These are phyloP conservation scores for Orchesella cincta DNA, from an alignment of 1,140 invertebrate genomes.

Conservation along the genomic window DNA sequence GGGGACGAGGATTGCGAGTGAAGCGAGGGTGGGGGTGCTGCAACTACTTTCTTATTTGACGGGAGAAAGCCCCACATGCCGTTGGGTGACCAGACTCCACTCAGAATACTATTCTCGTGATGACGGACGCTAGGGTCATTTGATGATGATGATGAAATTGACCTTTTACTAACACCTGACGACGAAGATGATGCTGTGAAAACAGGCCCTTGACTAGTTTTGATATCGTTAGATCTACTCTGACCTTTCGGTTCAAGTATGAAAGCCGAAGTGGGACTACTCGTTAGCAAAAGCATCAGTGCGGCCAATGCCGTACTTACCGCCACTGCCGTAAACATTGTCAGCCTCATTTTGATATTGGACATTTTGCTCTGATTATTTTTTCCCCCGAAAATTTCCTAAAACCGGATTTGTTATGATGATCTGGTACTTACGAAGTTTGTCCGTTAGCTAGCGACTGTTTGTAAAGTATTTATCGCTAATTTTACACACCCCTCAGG, in stretches of 20 bases:
- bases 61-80: slow-evolving; percentile 24
- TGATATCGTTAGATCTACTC: background rate
- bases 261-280: slow-evolving; percentile 6
- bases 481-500: background rate
- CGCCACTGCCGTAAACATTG: background rate
- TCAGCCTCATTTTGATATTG: slow-evolving; percentile 26
- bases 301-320: background rate
- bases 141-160: slow-evolving; percentile 9
- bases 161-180: slow-evolving; percentile 16
- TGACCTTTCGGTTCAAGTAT: slow-evolving; percentile 1
- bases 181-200: background rate
- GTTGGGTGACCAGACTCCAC: background rate
- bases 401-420: background rate
- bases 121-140: background rate
- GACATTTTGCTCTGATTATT: no score
- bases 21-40: background rate
- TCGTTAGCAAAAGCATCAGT: background rate
- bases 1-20: background rate
- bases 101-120: slow-evolving; percentile 22
- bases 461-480: background rate
- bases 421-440: background rate
- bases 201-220: background rate
- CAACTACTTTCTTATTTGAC: background rate
- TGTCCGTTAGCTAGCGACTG: background rate
- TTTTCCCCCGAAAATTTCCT: no score